A percentile compares a stretch with the other conserved stretches of the same genome.
phyloP scores from a whole-genome alignment of 2,888 invertebrate genomes.

The Drosophila kambysellisi region DNA sequence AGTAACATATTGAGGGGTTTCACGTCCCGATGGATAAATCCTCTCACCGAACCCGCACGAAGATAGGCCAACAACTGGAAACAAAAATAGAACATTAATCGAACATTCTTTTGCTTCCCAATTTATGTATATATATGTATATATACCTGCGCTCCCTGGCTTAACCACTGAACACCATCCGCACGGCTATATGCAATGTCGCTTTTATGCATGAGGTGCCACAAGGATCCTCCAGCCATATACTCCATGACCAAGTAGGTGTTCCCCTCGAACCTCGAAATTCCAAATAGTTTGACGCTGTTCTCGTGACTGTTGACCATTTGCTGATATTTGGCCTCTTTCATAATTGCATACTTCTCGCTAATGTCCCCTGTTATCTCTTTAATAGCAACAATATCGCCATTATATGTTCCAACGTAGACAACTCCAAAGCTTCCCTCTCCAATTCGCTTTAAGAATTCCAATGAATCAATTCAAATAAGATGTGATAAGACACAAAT shows the following conservation, averaged over 20 bases:
- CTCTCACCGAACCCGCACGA: background rate
- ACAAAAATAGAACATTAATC: background rate
- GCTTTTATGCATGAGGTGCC: background rate
- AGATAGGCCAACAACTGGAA: background rate
- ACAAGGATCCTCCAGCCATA: background rate
- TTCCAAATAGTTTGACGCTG: background rate
- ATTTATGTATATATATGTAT: background rate
- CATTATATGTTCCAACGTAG: background rate
- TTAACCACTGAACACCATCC: background rate
- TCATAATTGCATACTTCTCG: rapidly evolving
- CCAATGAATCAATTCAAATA: background rate
- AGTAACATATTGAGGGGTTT: slow-evolving; percentile 26
- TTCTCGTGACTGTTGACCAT: background rate
- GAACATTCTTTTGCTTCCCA: background rate
- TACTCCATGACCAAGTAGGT: background rate
- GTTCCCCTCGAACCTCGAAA: rapidly evolving
- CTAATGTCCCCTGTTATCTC: rapidly evolving
- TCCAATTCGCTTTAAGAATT: rapidly evolving
- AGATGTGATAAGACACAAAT: background rate
- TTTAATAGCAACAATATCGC: background rate
- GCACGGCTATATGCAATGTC: rapidly evolving
- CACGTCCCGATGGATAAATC: slow-evolving; percentile 27
- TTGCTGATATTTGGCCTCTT: background rate
- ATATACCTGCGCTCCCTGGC: background rate
- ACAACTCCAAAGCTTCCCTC: rapidly evolving